Percentiles rank a stretch among this genome's conserved stretches.
Conservation (phyloP, 2,113 vertebrate species). For the Leptosomus discolor region DNA sequence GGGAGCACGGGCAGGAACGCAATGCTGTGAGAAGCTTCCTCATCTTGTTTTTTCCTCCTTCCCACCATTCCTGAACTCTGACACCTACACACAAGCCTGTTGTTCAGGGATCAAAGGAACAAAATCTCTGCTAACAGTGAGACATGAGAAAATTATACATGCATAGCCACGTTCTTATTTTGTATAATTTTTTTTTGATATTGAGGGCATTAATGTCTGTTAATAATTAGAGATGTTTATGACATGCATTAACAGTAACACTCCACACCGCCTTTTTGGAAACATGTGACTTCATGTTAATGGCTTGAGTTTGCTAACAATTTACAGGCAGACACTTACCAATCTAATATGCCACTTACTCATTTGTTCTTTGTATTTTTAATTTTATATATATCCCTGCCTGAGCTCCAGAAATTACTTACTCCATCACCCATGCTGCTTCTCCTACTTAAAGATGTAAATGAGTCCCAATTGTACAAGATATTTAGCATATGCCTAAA, state of each 20-base stretch:
- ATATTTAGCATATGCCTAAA: constrained; percentile 13
- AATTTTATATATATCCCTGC: neutral
- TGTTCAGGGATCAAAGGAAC: neutral
- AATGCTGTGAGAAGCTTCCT: neutral
- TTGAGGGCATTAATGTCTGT: neutral
- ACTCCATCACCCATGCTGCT: neutral
- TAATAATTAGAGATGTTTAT: constrained; percentile 39
- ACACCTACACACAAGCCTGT: neutral
- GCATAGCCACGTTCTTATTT: neutral
- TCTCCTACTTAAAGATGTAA: constrained; percentile 27
- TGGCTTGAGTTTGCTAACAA: neutral
- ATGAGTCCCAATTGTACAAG: neutral
- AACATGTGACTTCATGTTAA: neutral
- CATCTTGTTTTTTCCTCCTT: neutral
- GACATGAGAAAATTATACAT: neutral
- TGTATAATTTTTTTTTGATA: neutral
- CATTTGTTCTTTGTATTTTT: neutral
- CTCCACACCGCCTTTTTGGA: neutral
- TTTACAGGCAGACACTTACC: neutral
- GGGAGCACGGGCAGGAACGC: neutral
- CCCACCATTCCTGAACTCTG: neutral
- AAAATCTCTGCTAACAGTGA: neutral
- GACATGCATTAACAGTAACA: neutral
- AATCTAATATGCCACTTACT: neutral
- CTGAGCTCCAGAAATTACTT: constrained; percentile 23